Percentiles rank a stretch among this genome's conserved stretches.
phyloP scores from a whole-genome alignment of 2,113 vertebrate genomes.

The Burhinus bistriatus region DNA sequence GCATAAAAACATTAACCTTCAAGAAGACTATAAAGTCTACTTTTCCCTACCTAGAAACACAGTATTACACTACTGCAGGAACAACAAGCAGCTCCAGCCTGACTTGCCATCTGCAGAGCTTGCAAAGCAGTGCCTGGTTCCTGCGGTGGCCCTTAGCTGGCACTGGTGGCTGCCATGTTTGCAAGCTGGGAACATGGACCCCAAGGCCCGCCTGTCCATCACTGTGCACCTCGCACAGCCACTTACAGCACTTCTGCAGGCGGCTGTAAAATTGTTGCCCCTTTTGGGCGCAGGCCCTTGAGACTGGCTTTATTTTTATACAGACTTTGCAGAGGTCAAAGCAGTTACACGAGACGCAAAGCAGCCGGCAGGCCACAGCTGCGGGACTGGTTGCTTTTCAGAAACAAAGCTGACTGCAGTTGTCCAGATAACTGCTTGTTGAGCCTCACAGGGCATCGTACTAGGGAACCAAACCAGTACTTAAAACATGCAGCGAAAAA shows the following conservation, averaged over 20 bases:
- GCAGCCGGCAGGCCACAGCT: not conserved
- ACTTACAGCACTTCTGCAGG: not conserved
- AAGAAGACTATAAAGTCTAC: not conserved
- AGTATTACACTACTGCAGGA: not conserved
- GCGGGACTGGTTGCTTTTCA: not conserved
- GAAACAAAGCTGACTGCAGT: not conserved
- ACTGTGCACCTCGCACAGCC: rapidly evolving
- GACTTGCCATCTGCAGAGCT: not conserved
- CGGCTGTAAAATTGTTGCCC: not conserved
- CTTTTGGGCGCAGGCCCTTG: not conserved
- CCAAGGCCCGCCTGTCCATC: not conserved
- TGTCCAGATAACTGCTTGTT: not conserved
- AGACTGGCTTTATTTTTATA: not conserved
- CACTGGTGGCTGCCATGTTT: rapidly evolving
- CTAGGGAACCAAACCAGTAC: not conserved
- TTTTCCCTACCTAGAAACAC: not conserved
- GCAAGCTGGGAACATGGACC: not conserved
- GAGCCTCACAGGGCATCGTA: rapidly evolving
- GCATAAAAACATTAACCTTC: not conserved
- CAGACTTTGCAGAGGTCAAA: not conserved
- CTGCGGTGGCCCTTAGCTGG: rapidly evolving
- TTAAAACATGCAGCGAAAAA: not conserved
- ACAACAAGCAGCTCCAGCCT: not conserved
- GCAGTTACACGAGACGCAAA: not conserved
- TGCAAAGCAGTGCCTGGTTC: not conserved